phyloP scores from a whole-genome alignment of 2,888 invertebrate species.

The Rhagium mordax region DNA sequence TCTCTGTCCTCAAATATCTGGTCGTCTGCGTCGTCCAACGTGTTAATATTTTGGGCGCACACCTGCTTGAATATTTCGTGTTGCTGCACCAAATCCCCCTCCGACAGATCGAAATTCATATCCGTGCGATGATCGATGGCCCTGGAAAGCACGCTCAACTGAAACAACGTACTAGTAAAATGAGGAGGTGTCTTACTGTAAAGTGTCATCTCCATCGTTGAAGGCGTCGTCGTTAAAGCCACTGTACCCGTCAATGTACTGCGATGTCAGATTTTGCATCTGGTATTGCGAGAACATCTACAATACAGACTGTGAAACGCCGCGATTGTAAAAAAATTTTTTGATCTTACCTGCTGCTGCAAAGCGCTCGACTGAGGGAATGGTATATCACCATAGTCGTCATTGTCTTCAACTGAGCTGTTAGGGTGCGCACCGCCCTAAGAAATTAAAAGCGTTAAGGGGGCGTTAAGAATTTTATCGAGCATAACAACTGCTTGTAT shows the following conservation, averaged over 20 bases:
- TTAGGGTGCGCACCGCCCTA: slow-evolving; percentile 69
- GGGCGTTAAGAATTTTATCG: no score
- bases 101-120: slow-evolving; percentile 70
- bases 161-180: background rate
- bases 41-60: slow-evolving; percentile 67
- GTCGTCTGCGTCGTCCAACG: slow-evolving; percentile 66
- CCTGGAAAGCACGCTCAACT: slow-evolving; percentile 48
- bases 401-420: slow-evolving; percentile 72
- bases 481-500: no score
- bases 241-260: slow-evolving; percentile 74
- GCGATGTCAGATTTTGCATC: slow-evolving; percentile 76
- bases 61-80: slow-evolving; percentile 78
- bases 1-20: slow-evolving; percentile 71
- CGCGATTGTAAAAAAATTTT: background rate
- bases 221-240: slow-evolving; percentile 78
- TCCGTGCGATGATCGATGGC: slow-evolving; percentile 64
- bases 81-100: slow-evolving; percentile 70
- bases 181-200: slow-evolving; percentile 70
- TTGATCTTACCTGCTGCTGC: slow-evolving; percentile 70
- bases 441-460: slow-evolving; percentile 29
- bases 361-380: slow-evolving; percentile 71
- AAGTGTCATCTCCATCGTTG: slow-evolving; percentile 74
- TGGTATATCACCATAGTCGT: slow-evolving; percentile 71
- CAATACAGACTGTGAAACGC: slow-evolving; percentile 35
- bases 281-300: slow-evolving; percentile 76